Conservation (phyloP, 2,113 vertebrate genomes). For the Tilapia sparmanii region DNA sequence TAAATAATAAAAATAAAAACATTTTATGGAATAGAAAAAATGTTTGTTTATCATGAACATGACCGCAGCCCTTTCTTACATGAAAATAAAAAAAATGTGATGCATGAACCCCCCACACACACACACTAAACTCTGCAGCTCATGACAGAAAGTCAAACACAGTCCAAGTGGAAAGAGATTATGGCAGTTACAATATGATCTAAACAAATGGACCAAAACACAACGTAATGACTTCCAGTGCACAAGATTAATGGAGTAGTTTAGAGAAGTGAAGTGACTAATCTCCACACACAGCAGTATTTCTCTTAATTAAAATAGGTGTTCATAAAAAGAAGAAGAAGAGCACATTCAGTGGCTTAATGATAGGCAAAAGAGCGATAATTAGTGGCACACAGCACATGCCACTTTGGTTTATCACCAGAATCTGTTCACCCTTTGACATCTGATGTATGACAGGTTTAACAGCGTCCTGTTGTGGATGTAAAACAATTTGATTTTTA, state of each 20-base stretch:
- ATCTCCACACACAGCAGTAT: constrained; percentile 11
- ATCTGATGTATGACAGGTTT: neutral
- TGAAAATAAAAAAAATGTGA: neutral
- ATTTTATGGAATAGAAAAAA: neutral
- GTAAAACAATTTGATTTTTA: neutral
- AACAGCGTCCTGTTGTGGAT: neutral
- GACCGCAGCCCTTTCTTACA: neutral
- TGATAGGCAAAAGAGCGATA: constrained; percentile 2
- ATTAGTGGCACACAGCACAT: constrained; percentile 10
- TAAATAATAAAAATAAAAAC: neutral
- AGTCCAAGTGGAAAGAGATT: neutral
- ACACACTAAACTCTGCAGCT: neutral
- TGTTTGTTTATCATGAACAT: neutral
- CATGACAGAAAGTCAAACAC: neutral
- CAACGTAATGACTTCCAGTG: neutral
- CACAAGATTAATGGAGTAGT: constrained; percentile 24
- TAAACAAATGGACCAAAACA: constrained; percentile 31
- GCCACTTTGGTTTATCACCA: constrained; percentile 2
- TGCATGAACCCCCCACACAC: neutral
- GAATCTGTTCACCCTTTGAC: neutral
- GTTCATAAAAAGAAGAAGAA: neutral
- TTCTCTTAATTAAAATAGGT: constrained; percentile 31
- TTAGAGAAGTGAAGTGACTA: constrained; percentile 9
- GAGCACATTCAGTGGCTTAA: neutral
- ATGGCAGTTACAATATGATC: constrained; percentile 16